phyloP scores from a whole-genome alignment of 2,113 vertebrate genomes.

The Istiophorus platypterus region DNA sequence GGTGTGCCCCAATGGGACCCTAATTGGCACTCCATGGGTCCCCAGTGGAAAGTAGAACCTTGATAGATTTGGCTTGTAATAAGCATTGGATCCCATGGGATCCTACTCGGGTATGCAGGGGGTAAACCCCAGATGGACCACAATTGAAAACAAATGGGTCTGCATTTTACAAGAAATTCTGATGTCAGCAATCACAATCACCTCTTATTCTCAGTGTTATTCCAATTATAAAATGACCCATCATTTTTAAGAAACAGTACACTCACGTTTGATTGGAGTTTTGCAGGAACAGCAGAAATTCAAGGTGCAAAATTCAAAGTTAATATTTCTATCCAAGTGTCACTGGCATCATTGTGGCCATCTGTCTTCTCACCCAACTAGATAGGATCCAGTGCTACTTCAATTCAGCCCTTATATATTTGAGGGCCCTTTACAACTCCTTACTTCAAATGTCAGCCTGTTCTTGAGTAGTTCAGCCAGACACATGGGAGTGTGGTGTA shows the following conservation, averaged over 20 bases:
- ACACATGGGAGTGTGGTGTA: conserved; percentile 36
- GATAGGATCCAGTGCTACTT: conserved; percentile 17
- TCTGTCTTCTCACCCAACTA: conserved; percentile 7
- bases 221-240: not conserved
- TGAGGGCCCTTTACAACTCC: conserved; percentile 33
- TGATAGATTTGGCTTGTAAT: not conserved
- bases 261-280: not conserved
- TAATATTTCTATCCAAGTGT: conserved; percentile 10
- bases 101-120: not conserved
- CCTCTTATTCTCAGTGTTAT: not conserved
- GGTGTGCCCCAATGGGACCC: not conserved
- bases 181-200: not conserved
- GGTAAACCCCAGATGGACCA: not conserved
- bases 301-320: conserved; percentile 1
- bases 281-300: conserved; percentile 3
- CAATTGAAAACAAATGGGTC: not conserved
- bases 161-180: not conserved
- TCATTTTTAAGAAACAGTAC: not conserved
- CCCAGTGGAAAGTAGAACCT: not conserved
- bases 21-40: not conserved
- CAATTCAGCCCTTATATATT: conserved; percentile 28
- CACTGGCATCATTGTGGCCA: conserved; percentile 19
- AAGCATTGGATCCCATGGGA: not conserved
- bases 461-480: conserved; percentile 44
- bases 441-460: conserved; percentile 64